Evolutionary conservation across 2,888 invertebrate genomes (phyloP), one percentile per base, ranked within the genome.

Genomic region (Boloria selene): DNA sequence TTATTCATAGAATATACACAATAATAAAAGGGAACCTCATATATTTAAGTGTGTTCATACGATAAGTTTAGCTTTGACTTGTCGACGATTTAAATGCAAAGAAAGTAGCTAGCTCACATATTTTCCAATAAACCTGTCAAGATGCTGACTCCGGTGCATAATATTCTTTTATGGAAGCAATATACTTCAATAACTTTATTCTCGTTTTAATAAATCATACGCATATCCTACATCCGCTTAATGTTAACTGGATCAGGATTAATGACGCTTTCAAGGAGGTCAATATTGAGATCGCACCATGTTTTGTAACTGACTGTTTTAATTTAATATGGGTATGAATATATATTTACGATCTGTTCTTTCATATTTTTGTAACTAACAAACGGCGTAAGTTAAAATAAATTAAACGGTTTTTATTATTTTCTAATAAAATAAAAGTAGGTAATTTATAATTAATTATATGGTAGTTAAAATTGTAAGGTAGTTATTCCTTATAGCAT

Each of bases 71-170:
- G 16, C 47, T 49, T 59, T 72, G 74, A 75, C 75, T 83, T 81
- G 81, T 73, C 68, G 77, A 73, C 80, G 72, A 85, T 86, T 86
- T 87, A 87, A 86, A 87, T 87, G 86, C 86, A 87, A 84, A 82
- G 84, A 80, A 75, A 78, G 79, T 73, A 74, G 74, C 75, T 64
- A 67, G 67, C 76, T 73, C 71, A 78, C 76, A 83, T 82, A 84
- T 83, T 82, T 83, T 83, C 78, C 77, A 78, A 85, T 85, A 84
- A 84, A 81, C 72, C 75, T 80, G 78, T 74, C 75, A 67, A 70
- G 65, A 69, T 74, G 73, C 77, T 74, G 77, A 75, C 69, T 72
- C 70, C 70, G 76, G 75, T 76, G 75, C 76, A 75, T 68, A 73
- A 65, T 61, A 59, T 59, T 67, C 61, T 54, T 67, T 69, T 62